Evolutionary conservation across 2,113 vertebrate species (phyloP).

Genomic region (Platichthys flesus): DNA sequence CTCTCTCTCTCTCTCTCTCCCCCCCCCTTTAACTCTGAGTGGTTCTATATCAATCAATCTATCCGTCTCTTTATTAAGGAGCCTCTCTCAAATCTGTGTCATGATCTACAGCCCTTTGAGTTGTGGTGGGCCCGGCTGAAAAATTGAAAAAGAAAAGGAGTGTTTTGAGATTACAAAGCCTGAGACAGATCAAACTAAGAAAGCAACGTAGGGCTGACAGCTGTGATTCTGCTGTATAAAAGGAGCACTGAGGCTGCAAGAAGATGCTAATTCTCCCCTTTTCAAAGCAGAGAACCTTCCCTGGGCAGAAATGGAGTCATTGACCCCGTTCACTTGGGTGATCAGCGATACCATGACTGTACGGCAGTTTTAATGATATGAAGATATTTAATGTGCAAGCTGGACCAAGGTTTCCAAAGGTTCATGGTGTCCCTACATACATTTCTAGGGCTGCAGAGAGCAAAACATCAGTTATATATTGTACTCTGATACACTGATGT

Average conservation of each 20-base stretch:
- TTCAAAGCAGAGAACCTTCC: conserved; percentile 49
- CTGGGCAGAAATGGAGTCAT: conserved; percentile 27
- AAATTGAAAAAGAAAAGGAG: conserved; percentile 6
- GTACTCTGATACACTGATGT: background rate
- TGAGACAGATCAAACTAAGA: conserved; percentile 62
- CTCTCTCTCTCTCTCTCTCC: too few relatives aligned
- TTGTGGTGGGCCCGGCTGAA: conserved; percentile 32
- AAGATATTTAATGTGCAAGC: background rate
- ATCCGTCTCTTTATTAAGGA: conserved; percentile 17
- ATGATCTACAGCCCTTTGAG: conserved; percentile 38
- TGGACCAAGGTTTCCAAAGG: too few relatives aligned
- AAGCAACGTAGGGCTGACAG: conserved; percentile 60
- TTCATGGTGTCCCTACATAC: background rate
- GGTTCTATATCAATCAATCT: conserved; percentile 29
- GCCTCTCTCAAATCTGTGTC: conserved; percentile 28
- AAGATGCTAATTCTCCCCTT: conserved; percentile 66
- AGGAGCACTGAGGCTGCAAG: conserved; percentile 70
- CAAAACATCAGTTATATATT: background rate
- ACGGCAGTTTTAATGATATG: background rate
- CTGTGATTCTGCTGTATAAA: conserved; percentile 56
- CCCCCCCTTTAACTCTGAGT: conserved; percentile 33
- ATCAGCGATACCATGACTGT: conserved; percentile 9
- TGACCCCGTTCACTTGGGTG: conserved; percentile 14
- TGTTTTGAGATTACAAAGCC: conserved; percentile 45
- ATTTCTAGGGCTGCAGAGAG: background rate